Percentiles rank a stretch among this genome's conserved stretches.
Conservation (phyloP, 2,888 invertebrate genomes). For the Kuschelorhynchus macadamiae region DNA sequence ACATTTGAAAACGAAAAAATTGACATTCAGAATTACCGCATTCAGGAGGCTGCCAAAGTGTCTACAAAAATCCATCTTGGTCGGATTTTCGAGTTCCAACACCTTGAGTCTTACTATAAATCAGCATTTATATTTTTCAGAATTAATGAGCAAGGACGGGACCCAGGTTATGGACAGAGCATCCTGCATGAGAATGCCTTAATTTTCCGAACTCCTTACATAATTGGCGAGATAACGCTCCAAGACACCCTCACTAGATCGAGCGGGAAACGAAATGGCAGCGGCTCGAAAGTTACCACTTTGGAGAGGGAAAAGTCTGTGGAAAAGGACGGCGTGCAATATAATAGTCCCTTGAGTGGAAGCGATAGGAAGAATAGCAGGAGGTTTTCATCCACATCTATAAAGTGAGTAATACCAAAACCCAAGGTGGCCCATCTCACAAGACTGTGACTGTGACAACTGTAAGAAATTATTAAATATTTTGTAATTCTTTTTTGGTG, state of each 20-base stretch:
- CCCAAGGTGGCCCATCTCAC: no score
- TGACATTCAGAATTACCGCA: no score
- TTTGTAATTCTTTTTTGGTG: no score
- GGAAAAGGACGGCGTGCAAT: conserved; percentile 57
- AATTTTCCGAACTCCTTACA: conserved; percentile 92
- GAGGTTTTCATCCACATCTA: conserved; percentile 77
- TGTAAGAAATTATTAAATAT: no score
- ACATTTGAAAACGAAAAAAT: no score
- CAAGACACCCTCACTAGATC: conserved; percentile 73
- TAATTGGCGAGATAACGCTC: conserved; percentile 81
- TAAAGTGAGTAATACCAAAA: conserved; percentile 69
- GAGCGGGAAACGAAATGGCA: conserved; percentile 49
- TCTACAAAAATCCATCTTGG: no score
- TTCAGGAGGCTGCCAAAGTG: no score
- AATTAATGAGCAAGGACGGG: conserved; percentile 82
- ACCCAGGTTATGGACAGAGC: conserved; percentile 95
- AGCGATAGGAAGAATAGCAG: conserved; percentile 67
- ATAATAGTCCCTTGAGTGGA: conserved; percentile 67
- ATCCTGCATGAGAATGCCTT: conserved; percentile 88
- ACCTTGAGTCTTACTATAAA: no score
- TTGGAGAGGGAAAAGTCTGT: conserved; percentile 57
- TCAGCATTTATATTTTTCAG: conserved; percentile 70
- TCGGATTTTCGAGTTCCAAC: no score
- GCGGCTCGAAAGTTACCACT: conserved; percentile 57
- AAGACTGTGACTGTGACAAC: no score